Conservation (phyloP, 2,888 invertebrate species). For the Euspilapteryx auroguttella region DNA sequence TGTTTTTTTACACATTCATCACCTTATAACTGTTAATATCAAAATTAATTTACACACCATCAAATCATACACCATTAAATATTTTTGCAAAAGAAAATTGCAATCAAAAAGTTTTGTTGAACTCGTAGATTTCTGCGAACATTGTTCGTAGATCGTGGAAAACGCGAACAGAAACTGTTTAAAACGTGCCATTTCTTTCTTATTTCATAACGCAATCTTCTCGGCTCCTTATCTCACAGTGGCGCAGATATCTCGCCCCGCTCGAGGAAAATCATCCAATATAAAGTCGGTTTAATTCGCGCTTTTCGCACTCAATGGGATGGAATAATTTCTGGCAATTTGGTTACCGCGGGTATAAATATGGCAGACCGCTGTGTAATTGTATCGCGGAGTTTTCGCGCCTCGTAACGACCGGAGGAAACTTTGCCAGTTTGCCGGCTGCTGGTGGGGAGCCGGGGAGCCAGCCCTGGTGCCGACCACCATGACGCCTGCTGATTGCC, state of each 20-base stretch:
- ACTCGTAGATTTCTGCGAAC: too few relatives aligned
- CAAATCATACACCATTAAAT: too few relatives aligned
- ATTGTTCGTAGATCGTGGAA: too few relatives aligned
- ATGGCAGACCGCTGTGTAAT: slow-evolving; percentile 56
- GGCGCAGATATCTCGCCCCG: slow-evolving; percentile 55
- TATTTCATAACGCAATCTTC: slow-evolving; percentile 61
- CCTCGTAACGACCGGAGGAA: slow-evolving; percentile 57
- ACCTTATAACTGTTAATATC: too few relatives aligned
- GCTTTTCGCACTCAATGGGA: slow-evolving; percentile 63
- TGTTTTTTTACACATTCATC: too few relatives aligned
- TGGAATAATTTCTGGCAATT: slow-evolving; percentile 63
- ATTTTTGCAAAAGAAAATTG: too few relatives aligned
- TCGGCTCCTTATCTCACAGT: slow-evolving; percentile 51
- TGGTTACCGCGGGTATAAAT: slow-evolving; percentile 61
- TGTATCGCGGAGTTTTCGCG: slow-evolving; percentile 58
- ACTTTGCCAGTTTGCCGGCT: slow-evolving; percentile 46
- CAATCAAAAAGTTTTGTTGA: too few relatives aligned
- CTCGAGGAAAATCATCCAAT: slow-evolving; percentile 57
- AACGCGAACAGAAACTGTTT: slow-evolving; percentile 37
- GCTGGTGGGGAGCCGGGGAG: too few relatives aligned
- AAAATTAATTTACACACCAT: too few relatives aligned
- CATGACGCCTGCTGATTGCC: too few relatives aligned
- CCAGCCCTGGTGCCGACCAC: too few relatives aligned
- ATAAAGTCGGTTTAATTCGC: slow-evolving; percentile 63
- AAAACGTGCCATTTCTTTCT: slow-evolving; percentile 50